phyloP scores from a whole-genome alignment of 2,113 vertebrate genomes.

The Upupa epops region DNA sequence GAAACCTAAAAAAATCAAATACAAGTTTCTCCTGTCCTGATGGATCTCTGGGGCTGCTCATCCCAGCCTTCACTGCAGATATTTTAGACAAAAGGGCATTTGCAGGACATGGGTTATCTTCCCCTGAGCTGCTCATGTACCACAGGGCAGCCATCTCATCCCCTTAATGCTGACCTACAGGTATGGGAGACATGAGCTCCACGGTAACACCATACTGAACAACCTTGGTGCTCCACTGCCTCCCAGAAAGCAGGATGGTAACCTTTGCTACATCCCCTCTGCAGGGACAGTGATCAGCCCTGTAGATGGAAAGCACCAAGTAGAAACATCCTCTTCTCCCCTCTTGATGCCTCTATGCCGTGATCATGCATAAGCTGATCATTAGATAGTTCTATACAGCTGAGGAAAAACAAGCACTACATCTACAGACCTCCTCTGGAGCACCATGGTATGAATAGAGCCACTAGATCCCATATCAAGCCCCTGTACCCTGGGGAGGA shows the following conservation, averaged over 20 bases:
- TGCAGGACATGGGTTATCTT: neutral
- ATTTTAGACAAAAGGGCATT: neutral
- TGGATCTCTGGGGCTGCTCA: neutral
- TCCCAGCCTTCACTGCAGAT: neutral
- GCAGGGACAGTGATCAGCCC: neutral
- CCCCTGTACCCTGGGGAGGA: neutral
- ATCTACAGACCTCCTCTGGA: neutral
- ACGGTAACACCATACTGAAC: neutral
- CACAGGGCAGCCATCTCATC: neutral
- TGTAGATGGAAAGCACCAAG: neutral
- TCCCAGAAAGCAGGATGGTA: neutral
- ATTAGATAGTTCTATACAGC: accelerated
- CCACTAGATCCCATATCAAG: neutral
- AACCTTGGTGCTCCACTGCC: neutral
- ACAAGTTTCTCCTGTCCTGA: neutral
- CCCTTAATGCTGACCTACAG: neutral
- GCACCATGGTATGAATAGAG: accelerated
- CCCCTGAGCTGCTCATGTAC: neutral
- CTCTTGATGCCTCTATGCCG: neutral
- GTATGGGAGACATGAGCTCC: neutral
- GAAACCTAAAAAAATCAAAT: neutral
- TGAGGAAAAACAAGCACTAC: neutral
- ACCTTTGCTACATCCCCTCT: neutral
- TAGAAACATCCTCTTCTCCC: neutral
- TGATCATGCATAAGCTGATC: neutral